Evolutionary conservation across 1,140 invertebrate genomes (phyloP).

Genomic region (Nebria ingens): DNA sequence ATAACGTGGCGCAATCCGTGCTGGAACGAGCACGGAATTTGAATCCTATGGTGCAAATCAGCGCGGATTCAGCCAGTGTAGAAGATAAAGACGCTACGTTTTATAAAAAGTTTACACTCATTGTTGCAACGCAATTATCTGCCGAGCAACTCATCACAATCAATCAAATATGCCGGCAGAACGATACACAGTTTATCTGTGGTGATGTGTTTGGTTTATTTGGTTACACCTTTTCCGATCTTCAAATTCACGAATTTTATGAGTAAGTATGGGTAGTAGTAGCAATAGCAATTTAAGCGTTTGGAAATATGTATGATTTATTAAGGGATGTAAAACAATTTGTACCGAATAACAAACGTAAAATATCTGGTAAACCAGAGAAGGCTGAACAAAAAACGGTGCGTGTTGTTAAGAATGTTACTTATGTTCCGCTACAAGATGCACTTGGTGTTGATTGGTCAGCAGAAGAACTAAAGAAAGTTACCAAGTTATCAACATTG

Average conservation of each 20-base stretch:
- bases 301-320: conserved; percentile 26
- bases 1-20: conserved; percentile 75
- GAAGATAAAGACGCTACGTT: conserved; percentile 57
- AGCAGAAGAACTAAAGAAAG: conserved; percentile 25
- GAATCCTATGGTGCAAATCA: conserved; percentile 88
- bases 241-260: conserved; percentile 74
- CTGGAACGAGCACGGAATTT: conserved; percentile 63
- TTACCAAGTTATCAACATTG: neutral
- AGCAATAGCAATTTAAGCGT: neutral
- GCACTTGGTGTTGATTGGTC: conserved; percentile 55
- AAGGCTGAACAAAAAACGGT: conserved; percentile 40
- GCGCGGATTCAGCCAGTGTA: conserved; percentile 51
- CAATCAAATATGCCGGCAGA: conserved; percentile 67
- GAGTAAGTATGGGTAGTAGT: conserved; percentile 51
- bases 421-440: conserved; percentile 58
- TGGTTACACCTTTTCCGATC: conserved; percentile 85
- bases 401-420: conserved; percentile 37
- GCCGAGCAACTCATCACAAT: conserved; percentile 61
- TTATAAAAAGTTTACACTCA: conserved; percentile 73
- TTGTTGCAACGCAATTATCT: conserved; percentile 68
- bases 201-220: conserved; percentile 90
- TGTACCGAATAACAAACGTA: conserved; percentile 45
- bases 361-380: conserved; percentile 38
- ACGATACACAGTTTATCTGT: conserved; percentile 75
- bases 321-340: conserved; percentile 18